Evolutionary conservation across 1,140 invertebrate genomes (phyloP), one percentile per base, ranked within the genome.

Genomic region (Lepidostoma basale): DNA sequence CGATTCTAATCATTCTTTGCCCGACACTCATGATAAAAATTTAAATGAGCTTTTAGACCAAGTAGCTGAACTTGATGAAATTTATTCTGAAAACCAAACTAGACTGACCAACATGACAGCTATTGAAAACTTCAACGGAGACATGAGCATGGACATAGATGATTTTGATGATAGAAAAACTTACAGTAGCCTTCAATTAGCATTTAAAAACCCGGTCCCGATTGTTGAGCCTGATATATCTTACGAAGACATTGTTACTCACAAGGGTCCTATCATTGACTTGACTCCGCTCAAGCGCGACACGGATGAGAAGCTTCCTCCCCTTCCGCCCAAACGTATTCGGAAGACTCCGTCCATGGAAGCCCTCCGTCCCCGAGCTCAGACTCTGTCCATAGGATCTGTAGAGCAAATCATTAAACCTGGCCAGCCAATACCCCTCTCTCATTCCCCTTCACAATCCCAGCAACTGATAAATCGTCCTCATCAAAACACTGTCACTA

Each of bases 101-200:
- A 80, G 84, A 2, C 69, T 85, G 25, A 81, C 85, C 58, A 82
- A 79, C 76, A 74, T 81, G 59, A 63, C 81, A 73, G 22, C 77
- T 1, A 73, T 78, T 54, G 78, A 79, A 23, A 80, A 83, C 40
- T 58, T 42, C 40, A 60, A 60, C 0, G 77, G 79, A 36, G 49
- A 70, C 30, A 75, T 62, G 56, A 73, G 74, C 47, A 81, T 87
- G 77, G 82, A 85, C 3, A 70, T 84, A 5, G 88, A 91, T 30
- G 88, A 88, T 25, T 89, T 91, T 67, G 87, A 89, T 72, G 91
- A 93, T 74, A 86, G 88, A 58, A 88, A 89, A 54, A 92, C 90
- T 0, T 94, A 94, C 68, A 90, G 90, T 0, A 94, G 92, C 75
- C 78, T 94, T 42, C 92, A 94, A 76, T 84, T 93, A 75, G 93